Evolutionary conservation across 64 coral and sea anemone genomes (phyloP).

Genomic region (Actinia equina): DNA sequence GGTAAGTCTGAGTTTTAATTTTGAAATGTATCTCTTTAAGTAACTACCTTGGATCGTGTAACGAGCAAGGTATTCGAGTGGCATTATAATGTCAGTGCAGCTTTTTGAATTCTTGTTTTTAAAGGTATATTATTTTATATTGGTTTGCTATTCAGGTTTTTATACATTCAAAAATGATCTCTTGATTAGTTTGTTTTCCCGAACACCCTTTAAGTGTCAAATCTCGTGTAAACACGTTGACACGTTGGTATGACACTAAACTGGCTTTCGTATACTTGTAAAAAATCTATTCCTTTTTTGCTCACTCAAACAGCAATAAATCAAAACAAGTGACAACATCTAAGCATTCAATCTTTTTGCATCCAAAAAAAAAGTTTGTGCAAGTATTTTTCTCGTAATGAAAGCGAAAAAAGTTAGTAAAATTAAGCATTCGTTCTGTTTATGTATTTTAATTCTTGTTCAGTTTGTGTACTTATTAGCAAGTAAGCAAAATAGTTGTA

Average conservation of each 20-base stretch:
- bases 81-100: background rate
- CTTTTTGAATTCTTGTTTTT: background rate
- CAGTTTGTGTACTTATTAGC: background rate
- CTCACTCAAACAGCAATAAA: background rate
- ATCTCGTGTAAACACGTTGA: background rate
- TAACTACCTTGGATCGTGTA: no score
- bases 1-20: conserved; percentile 37
- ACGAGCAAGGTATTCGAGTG: background rate
- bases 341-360: background rate
- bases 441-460: background rate
- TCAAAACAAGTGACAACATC: background rate
- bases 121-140: background rate
- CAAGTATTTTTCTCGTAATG: background rate
- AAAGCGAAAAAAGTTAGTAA: background rate
- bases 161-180: no score
- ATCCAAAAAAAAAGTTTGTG: background rate
- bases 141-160: background rate
- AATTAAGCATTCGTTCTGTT: background rate
- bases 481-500: background rate
- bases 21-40: background rate
- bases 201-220: background rate
- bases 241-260: background rate
- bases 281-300: background rate
- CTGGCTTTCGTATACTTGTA: background rate
- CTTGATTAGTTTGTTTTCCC: background rate